Base-by-base conservation (phyloP, 2,888 invertebrate species). In the Ectemnius lituratus region DNA sequence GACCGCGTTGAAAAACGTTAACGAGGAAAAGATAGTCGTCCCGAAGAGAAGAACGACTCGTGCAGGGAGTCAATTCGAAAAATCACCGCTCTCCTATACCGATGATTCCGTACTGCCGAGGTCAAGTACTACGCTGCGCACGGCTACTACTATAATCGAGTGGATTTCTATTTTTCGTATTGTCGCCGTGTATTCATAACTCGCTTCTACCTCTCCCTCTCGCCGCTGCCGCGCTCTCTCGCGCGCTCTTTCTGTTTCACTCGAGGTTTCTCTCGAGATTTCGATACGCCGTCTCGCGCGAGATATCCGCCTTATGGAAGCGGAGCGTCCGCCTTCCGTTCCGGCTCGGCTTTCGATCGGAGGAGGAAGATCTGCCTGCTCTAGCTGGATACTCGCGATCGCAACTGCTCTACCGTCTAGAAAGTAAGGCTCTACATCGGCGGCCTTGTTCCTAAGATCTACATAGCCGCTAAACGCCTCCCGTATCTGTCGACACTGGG, bases 391-490 rank as follows among this genome's bases (percentile, higher is more conserved):
- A 61, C 49, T 56, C 45, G 18, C 52, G 28, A 62, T 62, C 57
- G 72, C 20, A 27, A 60, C 61, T 49, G 62, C 56, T 60, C 56
- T 47, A 67, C 72, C 74, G 79, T 73, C 75, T 81, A 81, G 81
- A 81, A 81, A 81, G 81, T 81, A 81, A 81, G 77, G 79, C 79
- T 81, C 81, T 63, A 79, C 79, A 81, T 81, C 69, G 75, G 63
- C 82, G 81, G 79, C 81, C 81, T 81, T 81, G 82, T 81, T 81
- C 77, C 72, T 78, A 77, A 72, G 75, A 81, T 81, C 77, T 79
- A 81, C 74, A 78, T 75, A 73, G 67, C 68, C 67, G 72, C 67
- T 65, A 78, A 80, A 78, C 78, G 74, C 66, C 71, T 37, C 37
- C 60, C 62, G 71, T 68, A 75, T 77, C 75, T 67, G 75, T 77